Evolutionary conservation across 1,140 invertebrate genomes (phyloP).

Genomic region (Pachyrhynchus sulphureomaculatus): DNA sequence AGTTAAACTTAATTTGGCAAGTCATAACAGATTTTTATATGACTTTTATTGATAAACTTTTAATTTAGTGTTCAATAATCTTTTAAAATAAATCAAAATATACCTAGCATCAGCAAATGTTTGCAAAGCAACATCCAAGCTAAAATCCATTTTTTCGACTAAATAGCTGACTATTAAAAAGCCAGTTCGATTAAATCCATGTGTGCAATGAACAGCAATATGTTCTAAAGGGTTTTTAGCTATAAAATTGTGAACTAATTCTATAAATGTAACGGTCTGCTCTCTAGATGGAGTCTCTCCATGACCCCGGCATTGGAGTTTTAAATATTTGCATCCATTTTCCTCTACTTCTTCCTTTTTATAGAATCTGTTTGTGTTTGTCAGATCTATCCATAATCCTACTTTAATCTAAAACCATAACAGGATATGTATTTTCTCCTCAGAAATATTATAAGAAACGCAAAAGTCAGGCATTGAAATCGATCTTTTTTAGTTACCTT

Average conservation of each 20-base stretch:
- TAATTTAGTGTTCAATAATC: too few relatives aligned
- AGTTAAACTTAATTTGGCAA: too few relatives aligned
- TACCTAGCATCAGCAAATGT: constrained; percentile 41
- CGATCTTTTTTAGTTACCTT: constrained; percentile 58
- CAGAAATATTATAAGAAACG: constrained; percentile 50
- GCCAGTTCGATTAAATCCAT: constrained; percentile 97
- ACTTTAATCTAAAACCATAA: constrained; percentile 66
- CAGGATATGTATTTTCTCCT: not conserved
- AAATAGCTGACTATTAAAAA: constrained; percentile 92
- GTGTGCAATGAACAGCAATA: constrained; percentile 96
- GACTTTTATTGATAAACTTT: too few relatives aligned
- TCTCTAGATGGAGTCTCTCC: constrained; percentile 75
- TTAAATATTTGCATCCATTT: constrained; percentile 76
- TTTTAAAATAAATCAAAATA: too few relatives aligned
- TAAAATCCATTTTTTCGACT: constrained; percentile 55
- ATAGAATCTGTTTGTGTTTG: constrained; percentile 94
- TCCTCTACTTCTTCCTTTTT: constrained; percentile 75
- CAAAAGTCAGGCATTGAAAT: not conserved
- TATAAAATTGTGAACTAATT: constrained; percentile 77
- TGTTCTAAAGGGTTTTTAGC: constrained; percentile 74
- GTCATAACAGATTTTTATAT: too few relatives aligned
- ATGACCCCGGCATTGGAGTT: constrained; percentile 85
- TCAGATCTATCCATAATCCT: constrained; percentile 95
- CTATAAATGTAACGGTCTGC: constrained; percentile 77
- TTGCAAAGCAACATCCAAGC: constrained; percentile 36